phyloP scores from a whole-genome alignment of 2,113 vertebrate species.

The Andinoacara biseriatus region DNA sequence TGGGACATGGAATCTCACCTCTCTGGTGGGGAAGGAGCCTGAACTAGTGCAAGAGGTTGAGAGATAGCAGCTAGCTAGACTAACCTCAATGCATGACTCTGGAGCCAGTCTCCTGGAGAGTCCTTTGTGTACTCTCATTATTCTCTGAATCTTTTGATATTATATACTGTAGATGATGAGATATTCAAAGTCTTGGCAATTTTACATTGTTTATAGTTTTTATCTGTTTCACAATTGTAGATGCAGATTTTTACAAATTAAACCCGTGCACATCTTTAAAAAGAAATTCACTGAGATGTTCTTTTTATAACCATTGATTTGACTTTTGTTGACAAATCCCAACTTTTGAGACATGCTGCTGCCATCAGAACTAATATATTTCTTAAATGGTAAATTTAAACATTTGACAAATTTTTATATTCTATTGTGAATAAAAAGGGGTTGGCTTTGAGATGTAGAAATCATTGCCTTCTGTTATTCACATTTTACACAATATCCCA shows the following conservation, averaged over 20 bases:
- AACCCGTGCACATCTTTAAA: neutral
- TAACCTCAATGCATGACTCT: too few relatives aligned
- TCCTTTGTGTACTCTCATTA: too few relatives aligned
- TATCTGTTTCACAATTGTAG: neutral
- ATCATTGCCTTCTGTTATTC: neutral
- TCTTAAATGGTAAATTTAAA: neutral
- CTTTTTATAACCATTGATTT: neutral
- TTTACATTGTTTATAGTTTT: neutral
- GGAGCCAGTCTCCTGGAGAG: too few relatives aligned
- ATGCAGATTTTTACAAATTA: rapidly evolving
- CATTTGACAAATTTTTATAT: rapidly evolving
- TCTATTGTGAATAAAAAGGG: rapidly evolving
- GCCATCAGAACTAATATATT: rapidly evolving
- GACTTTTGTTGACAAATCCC: neutral
- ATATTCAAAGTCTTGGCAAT: neutral
- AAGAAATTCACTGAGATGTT: neutral
- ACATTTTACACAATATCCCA: neutral
- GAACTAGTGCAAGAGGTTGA: too few relatives aligned
- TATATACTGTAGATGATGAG: neutral
- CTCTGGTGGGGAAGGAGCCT: too few relatives aligned
- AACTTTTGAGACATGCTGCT: rapidly evolving
- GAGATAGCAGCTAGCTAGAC: too few relatives aligned
- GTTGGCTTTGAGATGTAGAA: neutral
- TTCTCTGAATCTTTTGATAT: neutral
- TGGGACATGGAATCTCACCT: too few relatives aligned